Evolutionary conservation across 2,113 vertebrate genomes (phyloP), one percentile per base, ranked within the genome.

Genomic region (Crotophaga sulcirostris): DNA sequence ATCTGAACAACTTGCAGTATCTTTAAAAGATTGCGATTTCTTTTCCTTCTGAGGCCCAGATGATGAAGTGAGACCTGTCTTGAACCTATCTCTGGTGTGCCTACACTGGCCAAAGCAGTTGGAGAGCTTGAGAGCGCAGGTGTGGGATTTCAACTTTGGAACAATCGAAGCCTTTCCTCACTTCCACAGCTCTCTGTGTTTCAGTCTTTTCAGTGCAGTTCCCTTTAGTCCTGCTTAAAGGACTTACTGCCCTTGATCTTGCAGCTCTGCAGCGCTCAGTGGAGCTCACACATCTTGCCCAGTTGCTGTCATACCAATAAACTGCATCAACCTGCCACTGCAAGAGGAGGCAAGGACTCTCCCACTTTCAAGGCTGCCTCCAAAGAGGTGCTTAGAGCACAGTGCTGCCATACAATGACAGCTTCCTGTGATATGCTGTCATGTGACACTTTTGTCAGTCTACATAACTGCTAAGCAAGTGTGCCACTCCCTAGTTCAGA

Each of bases 401-500:
- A 77, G 24, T 24, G 45, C 21, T 12, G 29, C 8, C 16, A 11
- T 10, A 4, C 17, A 58, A 26, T 1, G 3, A 24, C 9, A 42
- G 33, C 18, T 60, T 34, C 24, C 34, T 0, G 3, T 33, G 56
- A 33, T 0, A 0, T n/a, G 68, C 29, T 49, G 11, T 78, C 45
- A 56, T 36, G 9, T 16, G n/a, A 47, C 23, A 69, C 10, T 16
- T n/a, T 49, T 49, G 31, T 28, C 31, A 56, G 44, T 29, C 13
- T 0, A 2, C 55, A 56, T 2, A 6, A n/a, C 8, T 72, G 47
- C 28, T 18, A 47, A 72, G 20, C 16, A 47, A 7, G 2, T 5
- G 10, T 55, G 26, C 40, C n/a, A 36, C 36, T 45, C 19, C 13
- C 13, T 45, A 36, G 15, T n/a, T 45, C 55, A 69, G 42, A 14